Percentiles rank a stretch among this genome's conserved stretches.
Evolutionary conservation across 2,888 invertebrate genomes (phyloP).

Genomic region (Carterocephalus palaemon): DNA sequence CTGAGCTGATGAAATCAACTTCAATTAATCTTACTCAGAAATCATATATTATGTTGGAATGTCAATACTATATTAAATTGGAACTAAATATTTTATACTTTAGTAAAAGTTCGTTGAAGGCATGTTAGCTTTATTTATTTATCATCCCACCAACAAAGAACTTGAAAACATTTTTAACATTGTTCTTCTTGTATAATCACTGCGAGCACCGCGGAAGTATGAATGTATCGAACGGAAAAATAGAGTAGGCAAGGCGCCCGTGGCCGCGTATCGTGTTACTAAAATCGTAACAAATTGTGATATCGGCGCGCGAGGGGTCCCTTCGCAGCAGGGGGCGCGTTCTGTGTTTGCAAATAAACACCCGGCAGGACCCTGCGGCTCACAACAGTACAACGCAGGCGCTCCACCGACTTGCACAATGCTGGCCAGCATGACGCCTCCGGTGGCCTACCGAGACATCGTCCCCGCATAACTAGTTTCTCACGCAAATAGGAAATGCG

Average conservation of each 20-base stretch:
- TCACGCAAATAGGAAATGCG: slow-evolving; percentile 61
- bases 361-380: slow-evolving; percentile 55
- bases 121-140: no score
- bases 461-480: slow-evolving; percentile 43
- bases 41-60: no score
- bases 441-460: slow-evolving; percentile 41
- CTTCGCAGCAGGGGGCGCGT: slow-evolving; percentile 52
- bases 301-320: slow-evolving; percentile 43
- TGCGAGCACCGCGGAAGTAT: slow-evolving; percentile 25
- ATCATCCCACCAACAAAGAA: neutral
- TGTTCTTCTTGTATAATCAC: slow-evolving; percentile 1
- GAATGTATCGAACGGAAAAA: slow-evolving; percentile 9
- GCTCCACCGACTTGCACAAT: slow-evolving; percentile 51
- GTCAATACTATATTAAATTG: no score
- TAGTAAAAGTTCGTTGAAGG: no score
- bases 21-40: no score
- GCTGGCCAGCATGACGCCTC: slow-evolving; percentile 58
- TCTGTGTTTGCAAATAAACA: slow-evolving; percentile 77
- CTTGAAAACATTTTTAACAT: neutral
- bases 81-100: no score
- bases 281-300: slow-evolving; percentile 64
- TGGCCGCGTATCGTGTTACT: slow-evolving; percentile 54
- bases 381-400: slow-evolving; percentile 43
- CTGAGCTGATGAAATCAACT: no score
- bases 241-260: slow-evolving; percentile 5